Percentiles rank a stretch among this genome's conserved stretches.
Evolutionary conservation across 2,113 vertebrate species (phyloP).

Genomic region (Catharus minimus): DNA sequence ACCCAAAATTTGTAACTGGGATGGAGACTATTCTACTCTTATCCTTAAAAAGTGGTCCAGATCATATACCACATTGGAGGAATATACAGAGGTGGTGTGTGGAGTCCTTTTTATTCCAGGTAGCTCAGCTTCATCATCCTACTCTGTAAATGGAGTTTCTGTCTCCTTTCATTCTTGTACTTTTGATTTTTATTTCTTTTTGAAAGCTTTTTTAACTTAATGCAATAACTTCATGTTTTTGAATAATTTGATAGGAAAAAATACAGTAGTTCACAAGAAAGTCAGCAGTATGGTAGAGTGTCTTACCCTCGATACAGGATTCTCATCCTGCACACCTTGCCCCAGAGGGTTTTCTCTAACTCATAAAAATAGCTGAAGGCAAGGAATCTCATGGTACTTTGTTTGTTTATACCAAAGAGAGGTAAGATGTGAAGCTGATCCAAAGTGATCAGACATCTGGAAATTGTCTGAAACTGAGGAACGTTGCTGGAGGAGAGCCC

Average conservation of each 20-base stretch:
- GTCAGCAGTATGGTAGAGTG: neutral
- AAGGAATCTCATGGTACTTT: conserved; percentile 35
- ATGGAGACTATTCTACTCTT: conserved; percentile 36
- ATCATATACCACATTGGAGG: neutral
- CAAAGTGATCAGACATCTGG: neutral
- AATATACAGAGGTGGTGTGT: neutral
- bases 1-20: neutral
- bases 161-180: neutral
- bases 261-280: neutral
- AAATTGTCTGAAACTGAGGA: conserved; percentile 1
- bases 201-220: neutral
- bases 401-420: conserved; percentile 74
- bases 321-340: neutral
- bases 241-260: neutral
- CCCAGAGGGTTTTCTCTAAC: conserved; percentile 22
- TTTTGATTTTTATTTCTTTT: neutral
- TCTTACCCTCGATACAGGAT: neutral
- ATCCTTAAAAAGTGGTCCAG: conserved; percentile 3
- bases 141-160: neutral
- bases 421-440: conserved; percentile 6
- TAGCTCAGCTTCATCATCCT: neutral
- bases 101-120: neutral
- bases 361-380: neutral
- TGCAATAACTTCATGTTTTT: conserved; percentile 35
- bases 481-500: neutral